phyloP scores from a whole-genome alignment of 2,113 vertebrate genomes.

The Amia ocellicauda region DNA sequence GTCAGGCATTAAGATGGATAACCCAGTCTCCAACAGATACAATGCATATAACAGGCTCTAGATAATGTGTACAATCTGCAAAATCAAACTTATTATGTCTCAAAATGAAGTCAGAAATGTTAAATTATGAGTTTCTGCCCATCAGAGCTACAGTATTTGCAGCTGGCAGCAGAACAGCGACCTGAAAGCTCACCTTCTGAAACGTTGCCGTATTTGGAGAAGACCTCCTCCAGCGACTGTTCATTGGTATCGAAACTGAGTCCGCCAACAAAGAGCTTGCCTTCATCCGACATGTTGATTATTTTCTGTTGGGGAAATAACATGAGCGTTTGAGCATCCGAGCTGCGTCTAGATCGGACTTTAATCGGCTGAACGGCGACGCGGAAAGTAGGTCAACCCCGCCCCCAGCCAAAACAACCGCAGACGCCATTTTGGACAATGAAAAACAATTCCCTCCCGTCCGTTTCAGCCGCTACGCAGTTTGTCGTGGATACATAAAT shows the following conservation, averaged over 20 bases:
- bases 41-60: neutral
- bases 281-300: slow-evolving; percentile 84
- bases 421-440: too few species aligned
- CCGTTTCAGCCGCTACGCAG: too few species aligned
- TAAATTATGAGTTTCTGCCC: neutral
- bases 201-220: slow-evolving; percentile 90
- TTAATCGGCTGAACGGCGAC: too few species aligned
- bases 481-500: too few species aligned
- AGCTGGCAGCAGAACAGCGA: too few species aligned
- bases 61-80: neutral
- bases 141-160: neutral
- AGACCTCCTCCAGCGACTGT: slow-evolving; percentile 84
- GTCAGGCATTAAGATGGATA: neutral
- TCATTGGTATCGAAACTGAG: slow-evolving; percentile 94
- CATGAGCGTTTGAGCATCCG: too few species aligned
- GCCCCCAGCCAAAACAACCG: too few species aligned
- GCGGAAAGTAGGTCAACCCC: too few species aligned
- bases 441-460: too few species aligned
- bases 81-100: too few species aligned
- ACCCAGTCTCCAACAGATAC: neutral
- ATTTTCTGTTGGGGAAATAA: slow-evolving; percentile 20
- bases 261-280: slow-evolving; percentile 91
- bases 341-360: too few species aligned
- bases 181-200: slow-evolving; percentile 72
- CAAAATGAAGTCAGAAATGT: neutral